phyloP scores from a whole-genome alignment of 2,888 invertebrate genomes.

The Sialis fuliginosa region DNA sequence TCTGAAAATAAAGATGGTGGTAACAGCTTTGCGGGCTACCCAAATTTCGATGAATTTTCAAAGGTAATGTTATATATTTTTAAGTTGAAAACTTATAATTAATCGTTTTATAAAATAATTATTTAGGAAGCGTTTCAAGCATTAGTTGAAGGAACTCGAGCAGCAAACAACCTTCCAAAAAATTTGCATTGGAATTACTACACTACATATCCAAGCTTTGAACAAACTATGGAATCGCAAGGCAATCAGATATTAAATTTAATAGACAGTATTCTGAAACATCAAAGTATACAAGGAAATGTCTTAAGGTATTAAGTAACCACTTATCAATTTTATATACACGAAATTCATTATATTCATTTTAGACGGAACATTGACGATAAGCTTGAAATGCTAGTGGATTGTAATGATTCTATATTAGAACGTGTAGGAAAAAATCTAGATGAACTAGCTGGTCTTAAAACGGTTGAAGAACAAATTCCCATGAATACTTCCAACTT shows the following conservation, averaged over 20 bases:
- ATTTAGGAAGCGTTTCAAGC: conserved; percentile 44
- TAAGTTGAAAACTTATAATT: no score
- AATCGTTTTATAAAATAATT: neutral
- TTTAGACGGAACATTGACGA: conserved; percentile 36
- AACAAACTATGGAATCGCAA: conserved; percentile 42
- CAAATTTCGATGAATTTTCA: no score
- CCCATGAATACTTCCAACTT: conserved; percentile 27
- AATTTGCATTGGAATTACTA: conserved; percentile 56
- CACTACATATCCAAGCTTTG: conserved; percentile 58
- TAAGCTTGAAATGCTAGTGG: conserved; percentile 58
- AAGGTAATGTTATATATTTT: no score
- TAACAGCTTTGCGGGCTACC: no score
- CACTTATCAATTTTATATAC: neutral
- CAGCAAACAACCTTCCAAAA: conserved; percentile 52
- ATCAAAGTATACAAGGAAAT: conserved; percentile 35
- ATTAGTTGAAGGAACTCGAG: conserved; percentile 48
- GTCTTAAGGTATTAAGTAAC: conserved; percentile 24
- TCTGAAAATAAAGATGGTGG: no score
- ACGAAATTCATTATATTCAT: neutral
- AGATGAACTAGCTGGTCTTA: conserved; percentile 46
- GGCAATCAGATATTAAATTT: conserved; percentile 42
- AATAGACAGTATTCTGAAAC: conserved; percentile 34
- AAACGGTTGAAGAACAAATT: conserved; percentile 31
- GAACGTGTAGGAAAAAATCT: conserved; percentile 61
- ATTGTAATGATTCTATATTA: conserved; percentile 67